phyloP scores from a whole-genome alignment of 2,797 vertebrate species.

The Rhinichthys osculus region DNA sequence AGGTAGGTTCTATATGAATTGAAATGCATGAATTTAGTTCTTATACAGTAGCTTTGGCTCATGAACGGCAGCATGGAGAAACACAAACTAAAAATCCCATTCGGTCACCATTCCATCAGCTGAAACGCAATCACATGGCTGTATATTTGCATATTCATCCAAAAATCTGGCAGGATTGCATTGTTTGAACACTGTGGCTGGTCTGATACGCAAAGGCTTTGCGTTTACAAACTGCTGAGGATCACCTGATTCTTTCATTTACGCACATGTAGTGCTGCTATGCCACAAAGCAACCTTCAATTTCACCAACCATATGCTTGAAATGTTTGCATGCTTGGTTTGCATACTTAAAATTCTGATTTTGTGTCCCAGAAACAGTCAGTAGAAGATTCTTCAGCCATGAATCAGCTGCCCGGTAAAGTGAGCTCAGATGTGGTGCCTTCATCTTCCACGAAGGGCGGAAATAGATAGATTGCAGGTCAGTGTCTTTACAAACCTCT shows the following conservation, averaged over 20 bases:
- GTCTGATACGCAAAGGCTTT: background rate
- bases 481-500: background rate
- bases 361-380: constrained; percentile 71
- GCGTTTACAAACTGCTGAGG: background rate
- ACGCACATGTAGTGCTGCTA: background rate
- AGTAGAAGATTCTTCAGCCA: constrained; percentile 62
- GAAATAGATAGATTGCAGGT: constrained; percentile 72
- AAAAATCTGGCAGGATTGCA: background rate
- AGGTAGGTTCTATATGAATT: constrained; percentile 73
- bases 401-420: constrained; percentile 62
- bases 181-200: background rate
- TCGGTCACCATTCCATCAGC: background rate
- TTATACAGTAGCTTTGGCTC: constrained; percentile 39
- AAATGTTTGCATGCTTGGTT: background rate
- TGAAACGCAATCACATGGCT: constrained; percentile 12
- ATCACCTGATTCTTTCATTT: background rate
- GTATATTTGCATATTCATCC: background rate
- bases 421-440: constrained; percentile 73
- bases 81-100: background rate
- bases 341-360: background rate
- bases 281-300: background rate
- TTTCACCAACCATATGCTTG: constrained; percentile 1
- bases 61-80: constrained; percentile 28
- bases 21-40: constrained; percentile 18
- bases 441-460: constrained; percentile 66